Conservation (phyloP, 2,888 invertebrate genomes). For the Euclidia mi region DNA sequence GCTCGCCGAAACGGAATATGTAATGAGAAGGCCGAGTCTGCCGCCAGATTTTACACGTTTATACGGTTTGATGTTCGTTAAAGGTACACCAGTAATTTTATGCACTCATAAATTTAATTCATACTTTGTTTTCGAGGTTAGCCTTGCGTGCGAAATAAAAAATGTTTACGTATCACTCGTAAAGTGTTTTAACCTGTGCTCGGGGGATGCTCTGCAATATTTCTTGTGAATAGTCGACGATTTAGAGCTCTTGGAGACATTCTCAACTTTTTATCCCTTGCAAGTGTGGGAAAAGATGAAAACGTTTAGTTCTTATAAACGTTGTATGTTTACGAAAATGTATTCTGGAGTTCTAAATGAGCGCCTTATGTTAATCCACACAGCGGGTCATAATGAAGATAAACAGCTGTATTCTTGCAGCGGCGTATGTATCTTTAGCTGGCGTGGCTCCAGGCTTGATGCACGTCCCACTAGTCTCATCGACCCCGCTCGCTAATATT, state of each 20-base stretch:
- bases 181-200: constrained; percentile 42
- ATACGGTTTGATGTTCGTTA: constrained; percentile 75
- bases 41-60: constrained; percentile 77
- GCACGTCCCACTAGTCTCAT: constrained; percentile 45
- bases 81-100: constrained; percentile 78
- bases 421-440: constrained; percentile 58
- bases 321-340: neutral
- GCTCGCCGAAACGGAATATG: constrained; percentile 81
- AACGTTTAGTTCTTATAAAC: constrained; percentile 5
- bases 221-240: constrained; percentile 42
- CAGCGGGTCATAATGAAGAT: constrained; percentile 70
- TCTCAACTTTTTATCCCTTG: constrained; percentile 27
- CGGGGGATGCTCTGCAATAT: constrained; percentile 37
- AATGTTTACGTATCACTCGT: constrained; percentile 49
- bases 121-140: constrained; percentile 67
- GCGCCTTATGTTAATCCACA: constrained; percentile 47
- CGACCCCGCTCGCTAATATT: constrained; percentile 62
- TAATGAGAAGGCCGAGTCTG: constrained; percentile 80
- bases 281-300: constrained; percentile 22
- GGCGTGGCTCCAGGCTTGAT: constrained; percentile 64
- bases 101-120: constrained; percentile 76
- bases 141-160: constrained; percentile 52
- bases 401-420: constrained; percentile 65
- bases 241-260: constrained; percentile 42
- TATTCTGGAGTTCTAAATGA: constrained; percentile 29